Base-by-base conservation (phyloP, 2,888 invertebrate species). In the Opisthograptis luteolata region DNA sequence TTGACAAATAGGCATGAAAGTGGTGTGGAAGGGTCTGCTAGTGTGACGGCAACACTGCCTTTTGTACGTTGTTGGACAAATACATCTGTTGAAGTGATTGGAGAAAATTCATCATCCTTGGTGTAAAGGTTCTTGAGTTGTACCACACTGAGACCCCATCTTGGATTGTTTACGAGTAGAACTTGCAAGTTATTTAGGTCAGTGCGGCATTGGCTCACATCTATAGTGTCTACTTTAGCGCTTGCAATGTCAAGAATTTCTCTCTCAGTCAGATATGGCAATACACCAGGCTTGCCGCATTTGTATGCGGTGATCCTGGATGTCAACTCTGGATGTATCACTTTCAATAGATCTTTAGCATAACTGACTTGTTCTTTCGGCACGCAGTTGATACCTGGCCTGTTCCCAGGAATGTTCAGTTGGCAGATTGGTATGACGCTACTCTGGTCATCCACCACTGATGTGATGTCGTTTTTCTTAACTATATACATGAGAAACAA, bases 91-190 rank as follows among this genome's bases (percentile, higher is more conserved):
- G 81, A 73, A 10, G 64, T 66, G 2, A 91, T 68, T 0, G 74
- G 64, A 2, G 72, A 49, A 52, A 71, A 84, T 4, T 85, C 85
- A 12, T 70, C 78, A 68, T 84, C 84, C 60, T 79, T 79, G n/a
- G 79, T 77, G 57, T 87, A 86, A 10, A 79, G 60, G 35, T 70
- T 86, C 32, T 85, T 79, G 0, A 81, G 55, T 57, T 89, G 81
- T 4, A 94, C 90, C 8, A 95, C 89, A 58, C 90, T 92, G 8
- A 96, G 90, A 6, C 94, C 94, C 96, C 95, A 95, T 37, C 94
- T 92, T 0, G 95, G 94, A 77, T 96, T 96, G 51, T 91, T 91
- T 25, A 94, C 90, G 8, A 94, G 90, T 34, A 96, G 81, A 34
- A 96, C 92, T 70, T 95, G 92, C 37, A 95, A 91, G 69, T 94